These are phyloP conservation scores for Criorhina ranunculi DNA, from an alignment of 2,888 invertebrate species.

Conservation along the genomic window DNA sequence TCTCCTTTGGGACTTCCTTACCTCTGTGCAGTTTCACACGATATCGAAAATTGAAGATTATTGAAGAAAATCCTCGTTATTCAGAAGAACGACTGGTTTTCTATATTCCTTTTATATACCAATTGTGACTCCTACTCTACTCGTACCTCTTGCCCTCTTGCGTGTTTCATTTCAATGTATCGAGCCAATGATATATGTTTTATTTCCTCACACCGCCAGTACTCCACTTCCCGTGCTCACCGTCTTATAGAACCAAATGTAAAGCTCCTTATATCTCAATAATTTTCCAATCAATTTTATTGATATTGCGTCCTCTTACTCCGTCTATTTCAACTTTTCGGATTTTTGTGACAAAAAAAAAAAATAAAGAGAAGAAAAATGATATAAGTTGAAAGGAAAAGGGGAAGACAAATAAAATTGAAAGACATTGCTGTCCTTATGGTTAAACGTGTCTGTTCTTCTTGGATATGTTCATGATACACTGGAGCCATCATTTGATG, in stretches of 20 bases:
- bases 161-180: conserved; percentile 55
- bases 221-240: conserved; percentile 21
- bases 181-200: conserved; percentile 54
- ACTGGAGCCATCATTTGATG: conserved; percentile 26
- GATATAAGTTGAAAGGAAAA: conserved; percentile 44
- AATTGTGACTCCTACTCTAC: conserved; percentile 27
- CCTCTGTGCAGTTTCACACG: conserved; percentile 41
- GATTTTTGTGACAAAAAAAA: conserved; percentile 24
- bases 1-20: conserved; percentile 45
- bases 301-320: conserved; percentile 60
- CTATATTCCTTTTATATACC: conserved; percentile 37
- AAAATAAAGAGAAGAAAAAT: conserved; percentile 33
- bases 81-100: conserved; percentile 37
- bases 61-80: conserved; percentile 49
- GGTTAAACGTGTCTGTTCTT: conserved; percentile 36
- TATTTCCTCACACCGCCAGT: conserved; percentile 34
- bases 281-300: conserved; percentile 69
- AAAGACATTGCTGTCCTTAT: conserved; percentile 45
- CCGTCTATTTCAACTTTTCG: conserved; percentile 48
- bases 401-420: conserved; percentile 56
- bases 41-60: conserved; percentile 59
- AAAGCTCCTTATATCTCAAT: conserved; percentile 65
- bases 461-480: conserved; percentile 27
- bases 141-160: conserved; percentile 24
- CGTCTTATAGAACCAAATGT: conserved; percentile 52